Evolutionary conservation across 1,140 invertebrate genomes (phyloP), one percentile per base, ranked within the genome.

Genomic region (Reticulitermes speratus): DNA sequence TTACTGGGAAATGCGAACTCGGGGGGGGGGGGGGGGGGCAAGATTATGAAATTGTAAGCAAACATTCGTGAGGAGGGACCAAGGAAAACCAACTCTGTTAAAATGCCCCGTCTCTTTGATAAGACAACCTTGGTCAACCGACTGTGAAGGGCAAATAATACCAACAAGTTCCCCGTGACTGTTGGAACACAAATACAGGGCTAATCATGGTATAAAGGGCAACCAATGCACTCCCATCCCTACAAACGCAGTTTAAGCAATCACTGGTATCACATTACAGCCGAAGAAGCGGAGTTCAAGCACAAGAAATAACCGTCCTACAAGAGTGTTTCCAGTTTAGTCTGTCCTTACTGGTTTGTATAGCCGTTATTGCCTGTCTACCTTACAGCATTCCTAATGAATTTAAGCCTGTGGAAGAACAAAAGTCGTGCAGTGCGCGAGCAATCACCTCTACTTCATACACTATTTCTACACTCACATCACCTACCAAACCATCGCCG

Each of bases 371-470:
- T 38, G 5, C 65, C 25, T 75, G n/a, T n/a, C 25, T 30, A 14
- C 25, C 25, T 11, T 75, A 75, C 65, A 75, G n/a, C n/a, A 75
- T n/a, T 9, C 25, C 65, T 30, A 14, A 30, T 30, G 65, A 75
- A 75, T n/a, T 30, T 75, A 1, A 19, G n/a, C 25, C 65, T 25
- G n/a, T 6, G 25, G 65, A 75, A 75, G 65, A 75, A 23, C 7
- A 25, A 65, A 65, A 75, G 65, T 75, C 65, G 65, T 75, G 65
- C 65, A 75, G 65, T n/a, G 65, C n/a, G 65, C 65, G 65, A 75
- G 65, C 65, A 75, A 75, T 75, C 65, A 75, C 65, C 65, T 75
- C 65, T n/a, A 25, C 65, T 9, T 12, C 25, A 75, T 14, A 38
- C 38, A 38, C 2, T 38, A 75, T 19, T 14, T n/a, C n/a, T 30